A percentile compares a stretch with the other conserved stretches of the same genome.
Conservation (phyloP, 1,140 invertebrate species). For the Drosophila sproati region DNA sequence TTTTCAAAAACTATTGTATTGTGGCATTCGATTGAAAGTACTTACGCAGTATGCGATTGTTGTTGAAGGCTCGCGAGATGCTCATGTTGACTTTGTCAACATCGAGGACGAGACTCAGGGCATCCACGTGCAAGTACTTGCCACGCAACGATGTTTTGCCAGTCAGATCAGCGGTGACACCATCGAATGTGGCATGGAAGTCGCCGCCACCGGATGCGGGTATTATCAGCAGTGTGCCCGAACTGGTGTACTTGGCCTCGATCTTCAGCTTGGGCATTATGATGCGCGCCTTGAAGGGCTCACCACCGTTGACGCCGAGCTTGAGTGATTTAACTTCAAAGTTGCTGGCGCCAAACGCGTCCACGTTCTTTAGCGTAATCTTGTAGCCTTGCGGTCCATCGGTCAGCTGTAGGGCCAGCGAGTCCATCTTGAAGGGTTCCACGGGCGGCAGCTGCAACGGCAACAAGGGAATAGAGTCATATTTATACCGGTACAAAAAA, state of each 20-base stretch:
- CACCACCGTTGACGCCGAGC: constrained; percentile 86
- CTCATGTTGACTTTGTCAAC: constrained; percentile 88
- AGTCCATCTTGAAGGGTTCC: constrained; percentile 90
- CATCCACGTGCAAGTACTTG: constrained; percentile 88
- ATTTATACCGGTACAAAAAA: constrained; percentile 19
- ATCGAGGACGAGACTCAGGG: constrained; percentile 87
- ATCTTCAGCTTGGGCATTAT: constrained; percentile 89
- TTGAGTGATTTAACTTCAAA: constrained; percentile 88
- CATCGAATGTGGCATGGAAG: constrained; percentile 88
- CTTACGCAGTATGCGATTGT: constrained; percentile 90
- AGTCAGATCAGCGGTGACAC: constrained; percentile 87
- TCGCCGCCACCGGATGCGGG: constrained; percentile 90
- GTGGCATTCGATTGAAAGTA: constrained; percentile 24
- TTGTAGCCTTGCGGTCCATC: constrained; percentile 90
- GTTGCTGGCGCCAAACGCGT: constrained; percentile 89
- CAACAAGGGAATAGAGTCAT: neutral
- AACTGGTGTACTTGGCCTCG: constrained; percentile 89
- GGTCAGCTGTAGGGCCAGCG: constrained; percentile 88
- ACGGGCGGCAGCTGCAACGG: constrained; percentile 87
- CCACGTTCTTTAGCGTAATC: constrained; percentile 88
- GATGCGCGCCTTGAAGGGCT: constrained; percentile 88
- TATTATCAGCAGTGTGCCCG: constrained; percentile 89
- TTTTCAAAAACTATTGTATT: neutral
- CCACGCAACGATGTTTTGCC: constrained; percentile 86
- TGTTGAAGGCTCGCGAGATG: constrained; percentile 89